Conservation (phyloP, 2,797 vertebrate genomes). For the Anniella stebbinsi region DNA sequence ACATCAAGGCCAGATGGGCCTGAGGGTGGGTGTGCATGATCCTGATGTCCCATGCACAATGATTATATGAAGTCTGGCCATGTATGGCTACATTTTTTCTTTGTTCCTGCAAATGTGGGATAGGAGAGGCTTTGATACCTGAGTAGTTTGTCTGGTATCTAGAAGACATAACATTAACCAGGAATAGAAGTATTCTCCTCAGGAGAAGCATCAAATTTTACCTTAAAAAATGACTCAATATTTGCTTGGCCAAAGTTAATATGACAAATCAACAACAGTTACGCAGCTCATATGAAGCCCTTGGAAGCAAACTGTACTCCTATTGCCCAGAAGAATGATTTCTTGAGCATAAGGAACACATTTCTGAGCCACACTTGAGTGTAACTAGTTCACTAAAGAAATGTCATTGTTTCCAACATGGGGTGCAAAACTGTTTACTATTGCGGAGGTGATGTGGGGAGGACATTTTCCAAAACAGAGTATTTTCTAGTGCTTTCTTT, state of each 20-base stretch:
- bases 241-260: conserved; percentile 57
- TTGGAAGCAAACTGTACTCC: conserved; percentile 18
- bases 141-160: conserved; percentile 59
- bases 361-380: conserved; percentile 1
- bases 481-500: too few relatives aligned
- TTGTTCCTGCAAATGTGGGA: not conserved
- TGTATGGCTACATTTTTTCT: not conserved
- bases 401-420: not conserved
- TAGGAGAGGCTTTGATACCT: conserved; percentile 45
- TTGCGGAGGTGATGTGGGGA: not conserved
- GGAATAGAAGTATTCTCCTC: conserved; percentile 47
- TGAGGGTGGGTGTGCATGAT: too few relatives aligned
- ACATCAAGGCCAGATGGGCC: not conserved
- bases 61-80: not conserved
- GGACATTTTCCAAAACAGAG: too few relatives aligned
- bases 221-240: conserved; percentile 32
- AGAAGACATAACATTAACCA: conserved; percentile 41
- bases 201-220: conserved; percentile 59
- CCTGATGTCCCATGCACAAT: not conserved
- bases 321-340: not conserved
- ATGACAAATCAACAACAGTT: conserved; percentile 50
- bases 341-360: conserved; percentile 20
- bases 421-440: not conserved
- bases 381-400: conserved; percentile 23
- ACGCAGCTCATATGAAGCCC: conserved; percentile 34